A percentile compares a stretch with the other conserved stretches of the same genome.
Conservation (phyloP, 2,888 invertebrate genomes). For the Drosophila helvetica region DNA sequence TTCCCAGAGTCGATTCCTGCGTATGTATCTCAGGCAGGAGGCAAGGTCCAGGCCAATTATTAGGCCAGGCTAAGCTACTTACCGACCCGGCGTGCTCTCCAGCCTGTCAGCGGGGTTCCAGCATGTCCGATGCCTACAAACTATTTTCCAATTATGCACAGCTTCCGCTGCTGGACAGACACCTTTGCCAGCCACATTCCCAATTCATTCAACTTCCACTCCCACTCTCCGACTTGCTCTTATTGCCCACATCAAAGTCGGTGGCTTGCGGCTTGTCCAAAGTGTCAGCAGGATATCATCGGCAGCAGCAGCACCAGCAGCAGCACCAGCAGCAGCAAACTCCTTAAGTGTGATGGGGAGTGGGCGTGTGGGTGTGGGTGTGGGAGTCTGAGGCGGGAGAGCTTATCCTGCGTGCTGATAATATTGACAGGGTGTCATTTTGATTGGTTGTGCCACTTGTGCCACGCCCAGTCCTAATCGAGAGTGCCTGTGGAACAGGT, state of each 20-base stretch:
- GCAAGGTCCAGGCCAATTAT: conserved; percentile 29
- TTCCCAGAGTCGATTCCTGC: conserved; percentile 11
- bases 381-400: background rate
- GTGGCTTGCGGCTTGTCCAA: conserved; percentile 46
- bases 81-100: conserved; percentile 26
- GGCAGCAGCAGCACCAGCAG: conserved; percentile 30
- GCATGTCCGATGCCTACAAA: conserved; percentile 27
- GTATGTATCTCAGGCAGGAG: background rate
- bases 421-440: conserved; percentile 72
- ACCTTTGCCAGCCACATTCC: conserved; percentile 28
- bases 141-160: conserved; percentile 73
- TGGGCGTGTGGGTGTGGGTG: conserved; percentile 10
- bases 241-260: conserved; percentile 62
- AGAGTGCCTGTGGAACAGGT: conserved; percentile 39
- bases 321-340: conserved; percentile 22
- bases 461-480: conserved; percentile 55
- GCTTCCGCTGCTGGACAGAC: conserved; percentile 43
- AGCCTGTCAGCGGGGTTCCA: conserved; percentile 37
- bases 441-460: conserved; percentile 46
- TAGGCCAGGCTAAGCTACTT: conserved; percentile 49
- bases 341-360: conserved; percentile 6
- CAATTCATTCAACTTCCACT: background rate
- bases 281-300: conserved; percentile 71
- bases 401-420: conserved; percentile 56
- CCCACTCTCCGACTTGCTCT: background rate